Conservation (phyloP, 2,888 invertebrate species). For the Melinopterus prodromus region DNA sequence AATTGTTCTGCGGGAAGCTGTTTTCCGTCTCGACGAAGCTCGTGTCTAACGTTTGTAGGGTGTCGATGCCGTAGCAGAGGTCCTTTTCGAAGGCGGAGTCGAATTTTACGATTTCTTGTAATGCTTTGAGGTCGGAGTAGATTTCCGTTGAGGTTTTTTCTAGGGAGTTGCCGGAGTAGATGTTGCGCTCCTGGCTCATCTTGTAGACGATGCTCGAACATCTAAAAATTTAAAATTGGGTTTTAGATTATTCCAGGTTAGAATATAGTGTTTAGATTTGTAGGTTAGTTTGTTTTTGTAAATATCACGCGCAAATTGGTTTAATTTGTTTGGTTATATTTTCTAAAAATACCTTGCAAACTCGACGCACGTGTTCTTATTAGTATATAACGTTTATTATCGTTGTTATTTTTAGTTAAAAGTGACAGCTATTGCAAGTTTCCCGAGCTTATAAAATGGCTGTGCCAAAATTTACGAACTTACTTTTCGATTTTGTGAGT, state of each 20-base stretch:
- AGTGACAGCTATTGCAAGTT: too few relatives aligned
- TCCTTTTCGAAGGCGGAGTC: slow-evolving; percentile 42
- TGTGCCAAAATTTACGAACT: too few relatives aligned
- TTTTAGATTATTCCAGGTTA: not conserved
- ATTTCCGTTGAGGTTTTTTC: slow-evolving; percentile 57
- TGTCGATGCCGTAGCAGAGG: slow-evolving; percentile 47
- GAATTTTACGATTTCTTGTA: slow-evolving; percentile 53
- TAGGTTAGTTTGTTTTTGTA: not conserved
- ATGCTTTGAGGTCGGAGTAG: slow-evolving; percentile 57
- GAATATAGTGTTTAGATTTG: not conserved
- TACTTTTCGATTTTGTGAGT: too few relatives aligned
- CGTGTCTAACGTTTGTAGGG: slow-evolving; percentile 50
- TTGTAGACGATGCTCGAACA: slow-evolving; percentile 54
- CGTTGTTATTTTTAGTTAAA: too few relatives aligned
- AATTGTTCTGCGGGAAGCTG: slow-evolving; percentile 48
- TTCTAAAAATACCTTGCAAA: too few relatives aligned
- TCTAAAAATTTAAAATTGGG: not conserved
- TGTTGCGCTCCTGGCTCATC: slow-evolving; percentile 51
- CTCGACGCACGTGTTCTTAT: too few relatives aligned
- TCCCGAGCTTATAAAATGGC: too few relatives aligned
- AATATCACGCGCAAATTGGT: too few relatives aligned
- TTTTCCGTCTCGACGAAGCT: slow-evolving; percentile 55
- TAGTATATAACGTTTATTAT: too few relatives aligned
- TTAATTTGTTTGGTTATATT: too few relatives aligned
- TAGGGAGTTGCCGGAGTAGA: slow-evolving; percentile 47